Base-by-base conservation (phyloP, 2,797 vertebrate species). In the Hoplostethus mediterraneus region DNA sequence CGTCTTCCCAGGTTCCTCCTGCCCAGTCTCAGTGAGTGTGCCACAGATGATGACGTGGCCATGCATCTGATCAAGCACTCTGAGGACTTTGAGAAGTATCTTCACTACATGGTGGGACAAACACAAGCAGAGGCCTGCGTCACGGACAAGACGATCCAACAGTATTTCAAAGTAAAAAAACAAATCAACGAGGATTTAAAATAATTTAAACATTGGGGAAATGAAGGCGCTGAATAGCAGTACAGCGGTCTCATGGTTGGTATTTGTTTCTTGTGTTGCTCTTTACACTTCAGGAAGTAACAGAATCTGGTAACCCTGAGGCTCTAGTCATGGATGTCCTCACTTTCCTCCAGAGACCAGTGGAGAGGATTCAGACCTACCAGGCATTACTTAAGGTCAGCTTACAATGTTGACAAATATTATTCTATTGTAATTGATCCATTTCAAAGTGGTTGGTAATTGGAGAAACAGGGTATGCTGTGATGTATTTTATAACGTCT, bases 21-120 rank as follows among this genome's bases (percentile, higher is more conserved):
- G 9, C 91, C 88, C 21, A 93, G 95, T 57, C 80, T 99, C 58
- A 94, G 89, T 73, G 84, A 73, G 38, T 98, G 97, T 54, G 92
- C 92, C 76, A 98, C 97, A 0, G 98, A 99, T 0, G 98, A 99
- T 0, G 98, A 99, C 0, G 95, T 99, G 48, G 98, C 97, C 63
- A 95, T 97, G 94, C 95, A 95, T 84, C 95, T 98, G 67, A 94
- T 98, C 84, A 95, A 95, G 79, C 95, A 96, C 0, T 79, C 94
- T 6, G 93, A 85, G 0, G 95, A 95, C 59, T 97, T 99, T 67
- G 96, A 96, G 79, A 96, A 94, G 70, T 97, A 99, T 82, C 94
- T 99, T 73, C 95, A 95, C 86, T 99, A 96, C 86, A 93, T 99
- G 79, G 94, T 96, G 84, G 97, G 97, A 33, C 95, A 96, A 6